Evolutionary conservation across 53 echinoderm and acorn worm species (phyloP).

Genomic region (Temnopleurus reevesii): DNA sequence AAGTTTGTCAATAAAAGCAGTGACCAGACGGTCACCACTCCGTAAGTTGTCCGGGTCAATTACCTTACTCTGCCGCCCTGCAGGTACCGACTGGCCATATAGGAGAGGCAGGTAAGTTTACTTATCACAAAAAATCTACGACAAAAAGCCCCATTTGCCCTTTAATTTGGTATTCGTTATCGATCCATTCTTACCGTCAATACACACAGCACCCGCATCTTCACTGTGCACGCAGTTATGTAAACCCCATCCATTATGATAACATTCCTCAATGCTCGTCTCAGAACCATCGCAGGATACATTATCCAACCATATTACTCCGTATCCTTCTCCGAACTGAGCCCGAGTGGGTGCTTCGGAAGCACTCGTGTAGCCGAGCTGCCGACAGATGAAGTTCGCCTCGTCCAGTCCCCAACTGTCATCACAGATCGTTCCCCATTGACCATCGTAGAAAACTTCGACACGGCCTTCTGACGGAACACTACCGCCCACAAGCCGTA

Average conservation of each 20-base stretch:
- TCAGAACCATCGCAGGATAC: background rate
- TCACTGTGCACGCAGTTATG: background rate
- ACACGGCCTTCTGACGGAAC: background rate
- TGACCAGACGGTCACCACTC: no score
- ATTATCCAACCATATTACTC: background rate
- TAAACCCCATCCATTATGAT: background rate
- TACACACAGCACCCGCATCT: background rate
- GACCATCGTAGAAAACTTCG: background rate
- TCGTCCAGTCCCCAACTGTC: background rate
- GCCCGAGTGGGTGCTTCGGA: background rate
- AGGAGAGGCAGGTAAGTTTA: no score
- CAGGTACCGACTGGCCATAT: no score
- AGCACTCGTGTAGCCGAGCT: background rate
- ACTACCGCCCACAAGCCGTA: background rate
- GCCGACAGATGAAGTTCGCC: background rate
- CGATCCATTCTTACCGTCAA: background rate
- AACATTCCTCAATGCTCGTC: background rate
- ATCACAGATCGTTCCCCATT: slow-evolving; percentile 25
- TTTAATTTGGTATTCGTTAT: no score
- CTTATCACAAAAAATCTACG: no score
- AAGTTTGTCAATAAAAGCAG: no score
- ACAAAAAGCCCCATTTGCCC: no score
- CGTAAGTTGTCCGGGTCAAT: no score
- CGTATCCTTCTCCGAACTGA: background rate
- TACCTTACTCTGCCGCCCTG: no score